Base-by-base conservation (phyloP, 2,113 vertebrate genomes). In the Melierax canorus region DNA sequence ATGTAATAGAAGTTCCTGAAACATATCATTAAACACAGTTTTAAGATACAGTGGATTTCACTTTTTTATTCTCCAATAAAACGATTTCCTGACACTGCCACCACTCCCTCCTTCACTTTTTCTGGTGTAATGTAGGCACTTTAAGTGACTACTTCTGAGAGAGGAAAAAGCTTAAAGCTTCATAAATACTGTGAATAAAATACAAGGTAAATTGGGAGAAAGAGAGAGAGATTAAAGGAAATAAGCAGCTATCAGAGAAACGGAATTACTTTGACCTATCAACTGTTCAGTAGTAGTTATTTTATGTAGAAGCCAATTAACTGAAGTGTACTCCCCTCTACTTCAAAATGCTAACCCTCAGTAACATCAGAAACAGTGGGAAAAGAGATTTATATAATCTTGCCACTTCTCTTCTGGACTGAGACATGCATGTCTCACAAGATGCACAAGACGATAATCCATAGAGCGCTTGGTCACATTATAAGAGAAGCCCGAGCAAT, bases 1-100 rank as follows among this genome's bases (percentile, higher is more conserved):
- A 99, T 99, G 98, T 99, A 99, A 97, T 99, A 99, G 98, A 99
- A 99, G 98, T 99, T 99, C 98, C 99, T 99, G 98, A 94, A 99
- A 99, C 76, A 98, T 30, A 98, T 10, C 7, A 95, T 64, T 96
- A 98, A 97, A 97, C 71, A 87, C n/a, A 12, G 39, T 71, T 60
- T 97, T 90, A 96, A 82, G 59, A 77, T 38, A 73, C 45, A 30
- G 46, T 26, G 69, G 32, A 59, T 69, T 75, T 81, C 20, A 62
- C 7, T 51, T 78, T 20, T 59, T 63, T 58, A 27, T 58, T 84
- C 60, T 73, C 51, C 41, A 53, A 3, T 30, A 50, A 91, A 91
- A 76, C 0, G 0, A 48, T 45, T 76, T 36, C 26, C 69, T n/a
- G 15, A 7, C 12, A 27, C 41, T 1, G 2, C 36, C 21, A 74